Percentiles rank a stretch among this genome's conserved stretches.
Conservation (phyloP, 1,140 invertebrate genomes). For the Rhagoletis pomonella region DNA sequence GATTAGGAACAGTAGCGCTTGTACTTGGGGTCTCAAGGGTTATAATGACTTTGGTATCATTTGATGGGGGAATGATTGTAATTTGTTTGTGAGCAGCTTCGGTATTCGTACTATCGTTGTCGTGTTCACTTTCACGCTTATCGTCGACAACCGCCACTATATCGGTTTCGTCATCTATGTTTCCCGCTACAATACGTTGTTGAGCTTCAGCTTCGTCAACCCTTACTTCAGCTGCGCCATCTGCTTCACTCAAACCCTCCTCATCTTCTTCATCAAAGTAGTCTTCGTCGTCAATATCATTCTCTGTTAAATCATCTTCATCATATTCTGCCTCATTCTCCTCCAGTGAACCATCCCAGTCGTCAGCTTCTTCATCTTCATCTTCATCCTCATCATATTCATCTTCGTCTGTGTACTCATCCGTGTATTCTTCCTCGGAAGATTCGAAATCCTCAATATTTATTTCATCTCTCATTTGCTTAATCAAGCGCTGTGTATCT, state of each 20-base stretch:
- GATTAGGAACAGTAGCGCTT: constrained; percentile 1
- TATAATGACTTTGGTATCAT: constrained; percentile 19
- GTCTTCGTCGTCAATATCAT: constrained; percentile 58
- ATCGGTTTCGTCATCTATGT: no score
- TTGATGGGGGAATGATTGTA: constrained; percentile 23
- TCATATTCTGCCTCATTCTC: constrained; percentile 65
- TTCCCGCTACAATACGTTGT: not conserved
- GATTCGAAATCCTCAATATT: constrained; percentile 78
- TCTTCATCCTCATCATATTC: constrained; percentile 76
- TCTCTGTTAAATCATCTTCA: constrained; percentile 62
- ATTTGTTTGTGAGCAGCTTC: not conserved
- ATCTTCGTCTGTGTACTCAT: constrained; percentile 74
- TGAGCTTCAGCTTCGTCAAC: constrained; percentile 24
- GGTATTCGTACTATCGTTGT: not conserved
- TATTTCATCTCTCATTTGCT: constrained; percentile 80
- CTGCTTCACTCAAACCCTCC: constrained; percentile 66
- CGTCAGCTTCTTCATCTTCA: constrained; percentile 73
- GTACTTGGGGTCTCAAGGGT: not conserved
- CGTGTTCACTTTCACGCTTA: not conserved
- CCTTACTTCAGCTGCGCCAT: constrained; percentile 60
- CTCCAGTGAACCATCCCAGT: constrained; percentile 64
- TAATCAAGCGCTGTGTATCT: constrained; percentile 78
- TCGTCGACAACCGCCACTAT: not conserved
- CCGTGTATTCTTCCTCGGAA: constrained; percentile 74
- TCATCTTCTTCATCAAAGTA: constrained; percentile 67